These are phyloP conservation scores for Gasterosteus nipponicus DNA, from an alignment of 2,113 vertebrate genomes.

Conservation along the genomic window DNA sequence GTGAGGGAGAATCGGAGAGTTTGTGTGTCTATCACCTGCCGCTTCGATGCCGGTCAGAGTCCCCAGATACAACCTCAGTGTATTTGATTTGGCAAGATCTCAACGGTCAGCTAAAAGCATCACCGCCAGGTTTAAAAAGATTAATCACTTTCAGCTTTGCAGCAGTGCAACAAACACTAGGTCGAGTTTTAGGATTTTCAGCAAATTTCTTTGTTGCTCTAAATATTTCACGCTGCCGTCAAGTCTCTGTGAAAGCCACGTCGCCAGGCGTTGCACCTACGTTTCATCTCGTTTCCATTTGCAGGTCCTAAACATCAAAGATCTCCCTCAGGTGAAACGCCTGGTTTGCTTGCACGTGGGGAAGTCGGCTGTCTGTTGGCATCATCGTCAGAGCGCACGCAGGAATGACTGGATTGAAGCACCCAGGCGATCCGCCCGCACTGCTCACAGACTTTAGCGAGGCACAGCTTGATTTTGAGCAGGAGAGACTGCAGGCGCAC, in stretches of 20 bases:
- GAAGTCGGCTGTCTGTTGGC: conserved; percentile 69
- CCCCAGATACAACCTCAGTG: conserved; percentile 3
- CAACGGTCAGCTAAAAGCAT: conserved; percentile 9
- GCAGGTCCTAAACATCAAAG: conserved; percentile 68
- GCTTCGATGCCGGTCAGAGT: not conserved
- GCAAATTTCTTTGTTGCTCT: conserved; percentile 53
- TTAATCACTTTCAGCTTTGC: conserved; percentile 17
- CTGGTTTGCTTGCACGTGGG: conserved; percentile 69
- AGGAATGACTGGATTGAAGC: conserved; percentile 66
- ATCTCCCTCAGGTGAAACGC: conserved; percentile 62
- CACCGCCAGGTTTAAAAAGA: not conserved
- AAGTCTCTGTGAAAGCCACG: conserved; percentile 59
- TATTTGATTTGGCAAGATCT: not conserved
- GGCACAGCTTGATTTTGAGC: conserved; percentile 67
- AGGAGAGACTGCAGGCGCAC: conserved; percentile 59
- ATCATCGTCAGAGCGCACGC: conserved; percentile 68
- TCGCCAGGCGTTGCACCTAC: conserved; percentile 33
- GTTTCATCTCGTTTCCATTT: conserved; percentile 59
- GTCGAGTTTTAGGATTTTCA: conserved; percentile 55
- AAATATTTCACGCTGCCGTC: conserved; percentile 65
- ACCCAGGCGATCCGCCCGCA: conserved; percentile 61
- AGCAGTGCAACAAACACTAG: conserved; percentile 18
- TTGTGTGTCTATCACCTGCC: conserved; percentile 14
- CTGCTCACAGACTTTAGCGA: conserved; percentile 63
- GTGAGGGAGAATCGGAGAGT: not conserved